Base-by-base conservation (phyloP, 2,113 vertebrate species). In the Phalacrocorax pelagicus region DNA sequence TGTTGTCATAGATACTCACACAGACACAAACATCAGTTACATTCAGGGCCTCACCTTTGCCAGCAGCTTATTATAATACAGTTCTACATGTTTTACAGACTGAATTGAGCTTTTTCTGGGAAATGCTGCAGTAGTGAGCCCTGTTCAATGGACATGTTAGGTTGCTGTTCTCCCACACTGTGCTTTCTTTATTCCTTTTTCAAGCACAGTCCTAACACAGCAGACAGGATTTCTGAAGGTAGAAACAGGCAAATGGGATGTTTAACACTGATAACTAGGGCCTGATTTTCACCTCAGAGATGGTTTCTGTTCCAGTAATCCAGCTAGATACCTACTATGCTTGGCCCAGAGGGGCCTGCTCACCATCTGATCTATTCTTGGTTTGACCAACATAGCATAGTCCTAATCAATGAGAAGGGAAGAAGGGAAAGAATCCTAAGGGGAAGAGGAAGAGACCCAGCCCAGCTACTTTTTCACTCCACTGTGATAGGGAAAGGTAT, bases 1-100 rank as follows among this genome's bases (percentile, higher is more conserved):
- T 95, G 94, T 96, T 96, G 94, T 92, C 94, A 97, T 85, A 95
- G 96, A 93, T 86, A 96, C 92, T 92, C 38, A 27, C 51, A 38
- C 49, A 91, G 84, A 86, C 84, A 69, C 90, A 94, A 92, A 77
- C 92, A 87, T 51, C 42, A 58, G n/a, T 22, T 38, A 32, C 36
- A 51, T 70, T 61, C 78, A 90, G 85, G 70, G 84, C 59, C 81
- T 92, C 47, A 11, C 57, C 34, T 73, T 94, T 75, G 81, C 91
- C 94, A 96, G 58, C 81, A 89, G 77, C 63, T 82, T 58, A 13
- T 80, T 82, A 11, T 5, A 85, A 73, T 14, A 71, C 26, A 52
- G 61, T 44, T 89, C 49, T 38, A 17, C 23, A 3, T 23, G 11
- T 77, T 29, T 82, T 62, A 52, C 85, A 79, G 52, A 27, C 30